These are phyloP conservation scores for Mesoclemmys tuberculata DNA, from an alignment of 2,113 vertebrate species.

Conservation along the genomic window DNA sequence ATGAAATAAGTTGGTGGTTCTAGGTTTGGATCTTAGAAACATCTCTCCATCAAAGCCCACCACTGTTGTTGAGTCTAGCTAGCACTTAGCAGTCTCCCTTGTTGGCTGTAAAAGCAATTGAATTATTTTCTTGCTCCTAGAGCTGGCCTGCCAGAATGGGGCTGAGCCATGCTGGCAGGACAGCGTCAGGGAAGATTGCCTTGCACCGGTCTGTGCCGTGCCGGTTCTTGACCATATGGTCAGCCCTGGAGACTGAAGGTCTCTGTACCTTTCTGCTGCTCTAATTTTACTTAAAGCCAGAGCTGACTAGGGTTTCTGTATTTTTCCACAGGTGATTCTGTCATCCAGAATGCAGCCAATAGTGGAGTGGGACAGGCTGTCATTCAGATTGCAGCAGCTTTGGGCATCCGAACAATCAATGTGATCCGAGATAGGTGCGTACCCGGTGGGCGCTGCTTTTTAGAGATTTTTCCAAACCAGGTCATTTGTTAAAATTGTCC, in stretches of 20 bases:
- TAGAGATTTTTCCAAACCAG: background rate
- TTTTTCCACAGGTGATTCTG: conserved; percentile 83
- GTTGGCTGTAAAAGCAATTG: background rate
- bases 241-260: background rate
- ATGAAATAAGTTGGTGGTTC: background rate
- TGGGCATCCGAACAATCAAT: conserved; percentile 90
- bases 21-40: background rate
- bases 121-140: background rate
- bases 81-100: background rate
- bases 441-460: background rate
- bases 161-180: background rate
- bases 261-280: background rate
- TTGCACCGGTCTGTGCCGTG: background rate
- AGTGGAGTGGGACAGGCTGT: conserved; percentile 96
- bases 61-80: background rate
- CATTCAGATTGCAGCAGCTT: conserved; percentile 93
- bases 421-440: conserved; percentile 91
- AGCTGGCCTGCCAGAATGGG: background rate
- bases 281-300: background rate
- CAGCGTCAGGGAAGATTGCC: background rate
- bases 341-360: conserved; percentile 98
- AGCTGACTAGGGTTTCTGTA: conserved; percentile 13
- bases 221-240: background rate
- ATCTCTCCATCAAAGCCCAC: background rate
- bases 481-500: background rate